Percentiles rank a stretch among this genome's conserved stretches.
Conservation (phyloP, 2,888 invertebrate species). For the Adineta ricciae region DNA sequence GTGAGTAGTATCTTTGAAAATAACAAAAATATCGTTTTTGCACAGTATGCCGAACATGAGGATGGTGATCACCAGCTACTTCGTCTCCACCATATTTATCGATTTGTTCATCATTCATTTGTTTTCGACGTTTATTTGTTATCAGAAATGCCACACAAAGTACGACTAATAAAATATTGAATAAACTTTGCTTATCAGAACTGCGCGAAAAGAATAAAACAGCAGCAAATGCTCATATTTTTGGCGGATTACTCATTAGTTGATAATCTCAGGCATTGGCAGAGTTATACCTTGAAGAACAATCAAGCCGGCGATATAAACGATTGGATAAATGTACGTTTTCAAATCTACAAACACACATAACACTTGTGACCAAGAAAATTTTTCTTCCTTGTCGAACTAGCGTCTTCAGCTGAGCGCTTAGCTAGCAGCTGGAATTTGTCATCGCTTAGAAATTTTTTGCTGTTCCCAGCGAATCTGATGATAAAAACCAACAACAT, state of each 20-base stretch:
- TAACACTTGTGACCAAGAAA: not conserved
- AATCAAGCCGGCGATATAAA: not conserved
- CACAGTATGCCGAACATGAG: not conserved
- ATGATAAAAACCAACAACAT: not conserved
- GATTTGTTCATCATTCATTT: not conserved
- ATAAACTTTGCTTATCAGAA: not conserved
- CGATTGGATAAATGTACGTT: not conserved
- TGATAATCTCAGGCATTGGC: not conserved
- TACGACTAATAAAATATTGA: not conserved
- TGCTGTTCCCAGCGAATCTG: not conserved
- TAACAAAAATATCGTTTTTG: not conserved
- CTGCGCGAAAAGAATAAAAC: not conserved
- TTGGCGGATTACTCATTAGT: not conserved
- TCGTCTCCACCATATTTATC: not conserved
- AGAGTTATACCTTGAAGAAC: not conserved
- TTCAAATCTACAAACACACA: not conserved
- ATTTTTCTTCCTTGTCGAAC: not conserved
- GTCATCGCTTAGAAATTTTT: not conserved
- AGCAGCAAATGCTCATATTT: not conserved
- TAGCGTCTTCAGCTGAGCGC: not conserved
- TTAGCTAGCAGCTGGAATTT: not conserved
- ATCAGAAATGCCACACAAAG: not conserved
- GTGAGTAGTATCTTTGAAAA: too few species aligned
- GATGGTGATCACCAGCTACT: not conserved
- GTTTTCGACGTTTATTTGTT: not conserved